Base-by-base conservation (phyloP, 2,888 invertebrate species). In the Tachina lurida region DNA sequence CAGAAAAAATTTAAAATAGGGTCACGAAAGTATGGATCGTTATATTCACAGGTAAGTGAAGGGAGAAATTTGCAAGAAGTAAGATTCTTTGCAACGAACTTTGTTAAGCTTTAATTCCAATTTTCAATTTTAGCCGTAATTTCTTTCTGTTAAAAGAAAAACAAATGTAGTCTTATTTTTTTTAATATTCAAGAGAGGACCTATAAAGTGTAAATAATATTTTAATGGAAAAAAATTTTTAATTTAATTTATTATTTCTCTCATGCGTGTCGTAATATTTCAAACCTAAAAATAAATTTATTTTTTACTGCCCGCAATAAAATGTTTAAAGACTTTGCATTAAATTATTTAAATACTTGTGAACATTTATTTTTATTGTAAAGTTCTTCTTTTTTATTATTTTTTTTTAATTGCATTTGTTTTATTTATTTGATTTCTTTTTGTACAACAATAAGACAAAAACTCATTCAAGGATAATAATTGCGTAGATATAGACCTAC, bases 401-500 rank as follows among this genome's bases (percentile, higher is more conserved):
- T 31, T 31, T 31, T 31, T 31, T 31, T 31, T 31, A 31, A 74
- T 70, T 73, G 65, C 41, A 58, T 67, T 73, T 60, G 22, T 67
- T 71, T 71, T 15, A 65, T 77, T 71, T 80, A 15, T 65, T 84
- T 76, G n/a, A 73, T 43, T 70, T 65, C 10, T 58, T 80, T 63
- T 49, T 62, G 65, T 17, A 12, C 41, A 58, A 56, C n/a, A 76
- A 80, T 22, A 56, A 58, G 68, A 84, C 43, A 71, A 81, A 82
- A 68, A 86, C 87, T 83, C 88, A 88, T 87, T 88, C 92, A 92
- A 92, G 92, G 92, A 91, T 90, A 90, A 89, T 87, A 89, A 90
- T 89, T 91, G 91, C 92, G 92, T 91, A 91, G 91, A 90, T 90
- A 88, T 89, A 90, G 90, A 91, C 91, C 92, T 92, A 92, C 91